Conservation (phyloP, 2,888 invertebrate genomes). For the Pseudanteris insignis region DNA sequence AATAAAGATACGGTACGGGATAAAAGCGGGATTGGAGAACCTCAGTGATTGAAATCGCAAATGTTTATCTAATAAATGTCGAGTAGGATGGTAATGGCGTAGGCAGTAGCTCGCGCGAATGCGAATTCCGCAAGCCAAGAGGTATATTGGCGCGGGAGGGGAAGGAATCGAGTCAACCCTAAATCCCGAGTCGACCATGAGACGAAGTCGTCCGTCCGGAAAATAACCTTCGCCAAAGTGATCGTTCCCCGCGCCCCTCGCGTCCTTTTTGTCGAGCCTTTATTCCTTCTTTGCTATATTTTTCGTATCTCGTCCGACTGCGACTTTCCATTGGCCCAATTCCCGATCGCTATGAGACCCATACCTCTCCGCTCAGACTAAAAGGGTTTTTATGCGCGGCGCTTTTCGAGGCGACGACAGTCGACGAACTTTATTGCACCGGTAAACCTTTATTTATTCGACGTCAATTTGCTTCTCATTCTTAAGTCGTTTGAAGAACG, state of each 20-base stretch:
- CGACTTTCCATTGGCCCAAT: constrained; percentile 53
- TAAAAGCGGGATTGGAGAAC: constrained; percentile 20
- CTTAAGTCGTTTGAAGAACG: constrained; percentile 41
- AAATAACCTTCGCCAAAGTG: constrained; percentile 65
- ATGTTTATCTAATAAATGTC: constrained; percentile 59
- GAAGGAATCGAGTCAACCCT: constrained; percentile 44
- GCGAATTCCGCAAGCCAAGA: too few relatives aligned
- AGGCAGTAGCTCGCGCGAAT: constrained; percentile 20
- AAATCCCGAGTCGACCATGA: constrained; percentile 45
- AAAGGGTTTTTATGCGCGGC: constrained; percentile 41
- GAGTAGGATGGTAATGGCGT: constrained; percentile 45
- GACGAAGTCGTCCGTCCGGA: too few relatives aligned
- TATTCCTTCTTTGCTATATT: constrained; percentile 23
- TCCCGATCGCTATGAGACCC: constrained; percentile 41
- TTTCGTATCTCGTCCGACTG: constrained; percentile 28
- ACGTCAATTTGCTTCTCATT: constrained; percentile 44
- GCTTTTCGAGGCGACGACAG: constrained; percentile 40
- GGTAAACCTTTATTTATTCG: constrained; percentile 48
- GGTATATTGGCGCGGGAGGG: too few relatives aligned
- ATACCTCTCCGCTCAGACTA: constrained; percentile 33
- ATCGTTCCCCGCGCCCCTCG: constrained; percentile 28
- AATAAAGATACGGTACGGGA: constrained; percentile 17
- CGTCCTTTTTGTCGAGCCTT: too few relatives aligned
- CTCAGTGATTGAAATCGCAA: constrained; percentile 46
- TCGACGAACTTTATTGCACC: constrained; percentile 45